A percentile compares a stretch with the other conserved stretches of the same genome.
Conservation (phyloP, 2,888 invertebrate genomes). For the Zootermopsis nevadensis region DNA sequence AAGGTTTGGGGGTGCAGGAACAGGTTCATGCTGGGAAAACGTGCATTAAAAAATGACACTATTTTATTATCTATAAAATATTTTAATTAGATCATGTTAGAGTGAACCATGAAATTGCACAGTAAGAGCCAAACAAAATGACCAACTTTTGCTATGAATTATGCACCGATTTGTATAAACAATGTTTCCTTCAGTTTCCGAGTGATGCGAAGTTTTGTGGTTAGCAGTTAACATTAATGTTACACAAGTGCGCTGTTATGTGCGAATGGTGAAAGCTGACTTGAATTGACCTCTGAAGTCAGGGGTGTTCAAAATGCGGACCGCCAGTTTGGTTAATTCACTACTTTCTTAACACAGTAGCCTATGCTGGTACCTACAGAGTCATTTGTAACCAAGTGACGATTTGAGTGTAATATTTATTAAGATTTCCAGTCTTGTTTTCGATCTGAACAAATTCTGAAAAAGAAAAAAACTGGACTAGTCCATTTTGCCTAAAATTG, state of each 20-base stretch:
- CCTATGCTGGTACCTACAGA: too few relatives aligned
- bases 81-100: conserved; percentile 38
- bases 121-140: conserved; percentile 1
- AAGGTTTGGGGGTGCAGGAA: too few relatives aligned
- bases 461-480: too few relatives aligned
- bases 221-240: background rate
- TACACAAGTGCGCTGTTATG: background rate
- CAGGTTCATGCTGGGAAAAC: too few relatives aligned
- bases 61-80: conserved; percentile 9
- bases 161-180: background rate
- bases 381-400: too few relatives aligned
- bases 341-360: too few relatives aligned
- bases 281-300: background rate
- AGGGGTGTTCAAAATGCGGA: background rate
- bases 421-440: too few relatives aligned
- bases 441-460: too few relatives aligned
- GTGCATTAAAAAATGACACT: background rate
- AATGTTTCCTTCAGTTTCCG: too few relatives aligned
- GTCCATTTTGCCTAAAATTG: too few relatives aligned
- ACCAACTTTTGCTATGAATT: background rate
- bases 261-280: background rate
- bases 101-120: conserved; percentile 43
- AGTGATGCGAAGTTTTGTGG: background rate
- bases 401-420: too few relatives aligned
- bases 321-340: too few relatives aligned